Percentiles rank a stretch among this genome's conserved stretches.
These are phyloP conservation scores for Xanthia icteritia DNA, from an alignment of 2,888 invertebrate genomes.

Conservation along the genomic window DNA sequence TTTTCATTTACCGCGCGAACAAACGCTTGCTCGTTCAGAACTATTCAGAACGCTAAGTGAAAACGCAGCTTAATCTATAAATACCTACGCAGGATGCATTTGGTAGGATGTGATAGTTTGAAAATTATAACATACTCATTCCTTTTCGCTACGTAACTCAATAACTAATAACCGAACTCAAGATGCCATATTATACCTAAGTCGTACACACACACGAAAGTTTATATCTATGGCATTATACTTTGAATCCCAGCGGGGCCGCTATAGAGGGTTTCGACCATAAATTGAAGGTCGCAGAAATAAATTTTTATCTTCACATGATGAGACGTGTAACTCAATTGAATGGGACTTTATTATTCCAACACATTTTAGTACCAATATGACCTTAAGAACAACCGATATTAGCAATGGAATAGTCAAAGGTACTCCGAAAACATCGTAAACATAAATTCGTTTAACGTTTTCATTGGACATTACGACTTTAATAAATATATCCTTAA, in stretches of 20 bases:
- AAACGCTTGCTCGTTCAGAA: too few species aligned
- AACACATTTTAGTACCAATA: constrained; percentile 43
- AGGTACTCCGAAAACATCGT: constrained; percentile 37
- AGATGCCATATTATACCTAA: background rate
- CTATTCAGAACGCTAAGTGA: too few species aligned
- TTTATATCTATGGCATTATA: constrained; percentile 19
- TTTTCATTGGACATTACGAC: constrained; percentile 31
- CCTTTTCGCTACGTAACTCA: background rate
- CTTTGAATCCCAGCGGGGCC: constrained; percentile 1
- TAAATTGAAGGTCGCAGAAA: constrained; percentile 27
- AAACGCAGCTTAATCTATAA: background rate
- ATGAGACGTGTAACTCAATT: constrained; percentile 43
- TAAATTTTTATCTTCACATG: constrained; percentile 20
- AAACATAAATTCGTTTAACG: constrained; percentile 31
- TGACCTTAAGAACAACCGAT: constrained; percentile 22
- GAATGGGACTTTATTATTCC: constrained; percentile 30
- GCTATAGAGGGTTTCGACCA: constrained; percentile 27
- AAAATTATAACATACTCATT: background rate
- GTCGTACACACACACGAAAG: background rate
- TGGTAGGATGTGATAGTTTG: background rate
- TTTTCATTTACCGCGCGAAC: too few species aligned
- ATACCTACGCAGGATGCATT: background rate
- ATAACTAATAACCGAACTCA: background rate
- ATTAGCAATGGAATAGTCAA: constrained; percentile 24
- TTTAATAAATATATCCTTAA: constrained; percentile 24